These are phyloP conservation scores for Sesamia nonagrioides DNA, from an alignment of 1,140 invertebrate species.

Conservation along the genomic window DNA sequence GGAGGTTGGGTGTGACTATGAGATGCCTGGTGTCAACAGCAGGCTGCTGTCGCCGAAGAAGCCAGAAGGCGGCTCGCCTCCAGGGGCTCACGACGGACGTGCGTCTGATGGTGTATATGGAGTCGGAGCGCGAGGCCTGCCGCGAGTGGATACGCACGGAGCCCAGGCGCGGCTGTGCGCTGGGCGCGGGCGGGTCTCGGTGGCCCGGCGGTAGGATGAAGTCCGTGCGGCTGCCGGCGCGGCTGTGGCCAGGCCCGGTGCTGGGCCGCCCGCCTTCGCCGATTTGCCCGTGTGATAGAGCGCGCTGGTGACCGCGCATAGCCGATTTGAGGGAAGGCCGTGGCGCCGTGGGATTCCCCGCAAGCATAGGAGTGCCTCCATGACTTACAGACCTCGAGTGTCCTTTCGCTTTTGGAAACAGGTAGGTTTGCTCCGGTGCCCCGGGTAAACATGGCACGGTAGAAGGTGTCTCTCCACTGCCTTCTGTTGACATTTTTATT, in stretches of 20 bases:
- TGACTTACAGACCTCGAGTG: constrained; percentile 94
- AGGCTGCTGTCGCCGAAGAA: constrained; percentile 88
- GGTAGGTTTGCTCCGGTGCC: constrained; percentile 88
- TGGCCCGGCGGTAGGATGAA: constrained; percentile 95
- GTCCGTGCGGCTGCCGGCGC: constrained; percentile 94
- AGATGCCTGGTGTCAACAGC: constrained; percentile 91
- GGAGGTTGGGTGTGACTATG: constrained; percentile 94
- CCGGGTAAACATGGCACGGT: constrained; percentile 81
- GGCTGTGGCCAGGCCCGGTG: constrained; percentile 90
- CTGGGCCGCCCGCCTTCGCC: constrained; percentile 87
- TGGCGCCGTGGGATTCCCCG: constrained; percentile 82
- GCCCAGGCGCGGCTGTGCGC: constrained; percentile 83
- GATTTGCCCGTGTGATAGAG: constrained; percentile 95
- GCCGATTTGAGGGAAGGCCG: constrained; percentile 89
- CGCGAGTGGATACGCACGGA: constrained; percentile 89
- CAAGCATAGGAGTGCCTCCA: constrained; percentile 89
- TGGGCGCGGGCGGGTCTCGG: constrained; percentile 87
- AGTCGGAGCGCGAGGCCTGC: constrained; percentile 92
- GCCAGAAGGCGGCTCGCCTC: constrained; percentile 89
- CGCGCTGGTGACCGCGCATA: constrained; percentile 93
- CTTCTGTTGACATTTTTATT: constrained; percentile 88
- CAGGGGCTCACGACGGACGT: constrained; percentile 91
- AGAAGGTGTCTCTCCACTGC: constrained; percentile 86
- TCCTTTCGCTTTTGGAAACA: constrained; percentile 88
- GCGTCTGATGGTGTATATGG: constrained; percentile 95